phyloP scores from a whole-genome alignment of 2,888 invertebrate species.

The Pristionchus maxplancki region DNA sequence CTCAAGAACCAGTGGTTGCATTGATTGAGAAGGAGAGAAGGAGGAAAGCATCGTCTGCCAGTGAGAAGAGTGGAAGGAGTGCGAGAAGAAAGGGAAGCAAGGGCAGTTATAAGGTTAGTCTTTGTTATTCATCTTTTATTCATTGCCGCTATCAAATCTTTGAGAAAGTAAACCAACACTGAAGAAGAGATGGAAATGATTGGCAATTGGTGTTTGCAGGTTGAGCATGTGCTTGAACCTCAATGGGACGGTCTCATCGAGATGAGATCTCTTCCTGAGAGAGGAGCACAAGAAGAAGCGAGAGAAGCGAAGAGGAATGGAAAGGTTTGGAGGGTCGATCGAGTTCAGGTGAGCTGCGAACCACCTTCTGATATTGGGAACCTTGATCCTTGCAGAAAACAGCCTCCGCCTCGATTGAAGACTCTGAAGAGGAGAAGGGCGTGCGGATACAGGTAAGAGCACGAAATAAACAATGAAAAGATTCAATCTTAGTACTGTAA shows the following conservation, averaged over 20 bases:
- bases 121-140: not conserved
- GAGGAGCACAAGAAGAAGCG: not conserved
- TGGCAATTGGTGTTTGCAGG: not conserved
- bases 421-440: slow-evolving; percentile 17
- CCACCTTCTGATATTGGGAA: not conserved
- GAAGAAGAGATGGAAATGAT: not conserved
- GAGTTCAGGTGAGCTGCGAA: slow-evolving; percentile 41
- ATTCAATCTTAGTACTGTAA: no score
- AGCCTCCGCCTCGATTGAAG: slow-evolving; percentile 36
- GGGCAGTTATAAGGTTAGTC: slow-evolving; percentile 37
- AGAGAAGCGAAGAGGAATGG: slow-evolving; percentile 46
- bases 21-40: slow-evolving; percentile 37
- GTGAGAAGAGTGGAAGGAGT: not conserved
- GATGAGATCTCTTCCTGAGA: not conserved
- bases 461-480: no score
- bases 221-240: slow-evolving; percentile 17
- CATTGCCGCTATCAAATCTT: no score
- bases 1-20: slow-evolving; percentile 36
- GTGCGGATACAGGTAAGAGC: slow-evolving; percentile 35
- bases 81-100: slow-evolving; percentile 41
- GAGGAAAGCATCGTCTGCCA: not conserved
- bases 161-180: not conserved
- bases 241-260: slow-evolving; percentile 24
- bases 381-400: slow-evolving; percentile 2
- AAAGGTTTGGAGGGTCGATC: slow-evolving; percentile 48